Evolutionary conservation across 2,113 vertebrate genomes (phyloP).

Genomic region (Oreochromis tanganicae): DNA sequence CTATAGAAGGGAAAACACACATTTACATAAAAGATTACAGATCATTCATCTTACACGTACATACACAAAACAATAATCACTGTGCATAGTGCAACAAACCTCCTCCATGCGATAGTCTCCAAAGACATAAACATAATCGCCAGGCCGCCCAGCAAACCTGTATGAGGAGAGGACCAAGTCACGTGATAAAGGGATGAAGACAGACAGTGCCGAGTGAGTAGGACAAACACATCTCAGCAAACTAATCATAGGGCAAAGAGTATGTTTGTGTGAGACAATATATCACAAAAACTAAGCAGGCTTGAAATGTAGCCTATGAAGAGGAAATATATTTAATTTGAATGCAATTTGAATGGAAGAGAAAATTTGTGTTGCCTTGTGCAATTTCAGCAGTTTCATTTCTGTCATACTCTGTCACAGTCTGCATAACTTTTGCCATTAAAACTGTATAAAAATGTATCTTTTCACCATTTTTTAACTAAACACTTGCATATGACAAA

Average conservation of each 20-base stretch:
- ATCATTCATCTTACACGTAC: background rate
- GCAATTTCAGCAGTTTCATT: rapidly evolving
- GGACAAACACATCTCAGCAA: background rate
- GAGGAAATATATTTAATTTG: background rate
- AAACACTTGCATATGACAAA: background rate
- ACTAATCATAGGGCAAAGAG: background rate
- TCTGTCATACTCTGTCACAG: background rate
- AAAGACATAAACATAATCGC: slow-evolving; percentile 89
- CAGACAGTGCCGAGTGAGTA: background rate
- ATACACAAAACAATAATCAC: background rate
- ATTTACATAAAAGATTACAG: background rate
- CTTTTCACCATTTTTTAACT: background rate
- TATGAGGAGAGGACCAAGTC: background rate
- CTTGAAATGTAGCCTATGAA: background rate
- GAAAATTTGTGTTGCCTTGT: background rate
- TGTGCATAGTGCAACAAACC: slow-evolving; percentile 58
- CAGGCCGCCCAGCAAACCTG: slow-evolving; percentile 91
- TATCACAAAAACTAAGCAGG: background rate
- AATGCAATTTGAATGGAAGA: background rate
- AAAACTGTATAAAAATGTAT: background rate
- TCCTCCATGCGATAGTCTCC: slow-evolving; percentile 92
- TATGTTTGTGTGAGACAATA: background rate
- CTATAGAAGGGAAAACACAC: slow-evolving; percentile 55
- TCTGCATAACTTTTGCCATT: background rate
- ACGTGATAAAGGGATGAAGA: background rate